Evolutionary conservation across 2,888 invertebrate species (phyloP), one percentile per base, ranked within the genome.

Genomic region (Achlya flavicornis): DNA sequence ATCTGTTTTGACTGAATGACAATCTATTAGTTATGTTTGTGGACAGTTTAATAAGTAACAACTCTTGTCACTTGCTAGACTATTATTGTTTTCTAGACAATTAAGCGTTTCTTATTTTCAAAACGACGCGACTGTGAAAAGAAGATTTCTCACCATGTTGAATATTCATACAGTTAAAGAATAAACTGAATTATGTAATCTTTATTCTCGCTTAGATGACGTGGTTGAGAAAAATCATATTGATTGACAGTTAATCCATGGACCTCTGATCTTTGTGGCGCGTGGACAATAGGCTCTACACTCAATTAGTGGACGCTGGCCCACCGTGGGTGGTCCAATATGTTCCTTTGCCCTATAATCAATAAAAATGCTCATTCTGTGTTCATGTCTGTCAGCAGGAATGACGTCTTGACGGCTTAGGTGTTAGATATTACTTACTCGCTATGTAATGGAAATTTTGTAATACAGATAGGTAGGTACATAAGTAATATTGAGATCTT

Each of bases 201-300:
- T 16, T 19, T 53, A 19, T 16, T 19, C 16, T 7, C 5, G 8
- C n/a, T 53, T 3, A n/a, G 7, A 53, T 53, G 46, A 53, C 19
- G 53, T 3, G 7, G 80, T 81, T 74, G 78, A 63, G 82, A 84
- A 87, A 85, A 83, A 66, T 64, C 64, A 65, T 58, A 68, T 75
- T 87, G 87, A 89, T 89, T 86, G 85, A 87, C 86, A 81, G 84
- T 78, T 83, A 84, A 87, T 86, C 81, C 77, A 66, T 53, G 65
- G 76, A 88, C 85, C 87, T 90, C 77, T 91, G 87, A 91, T 84
- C 89, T 87, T 79, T 77, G 75, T 79, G 12, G 71, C 75, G 71
- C 70, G 73, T 84, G 82, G 79, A 89, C 88, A 88, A 89, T 85
- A 74, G 78, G 70, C 74, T 75, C 71, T 78, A 76, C 74, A 81